These are phyloP conservation scores for Coptodon bakossiorum DNA, from an alignment of 2,113 vertebrate genomes.

Conservation along the genomic window DNA sequence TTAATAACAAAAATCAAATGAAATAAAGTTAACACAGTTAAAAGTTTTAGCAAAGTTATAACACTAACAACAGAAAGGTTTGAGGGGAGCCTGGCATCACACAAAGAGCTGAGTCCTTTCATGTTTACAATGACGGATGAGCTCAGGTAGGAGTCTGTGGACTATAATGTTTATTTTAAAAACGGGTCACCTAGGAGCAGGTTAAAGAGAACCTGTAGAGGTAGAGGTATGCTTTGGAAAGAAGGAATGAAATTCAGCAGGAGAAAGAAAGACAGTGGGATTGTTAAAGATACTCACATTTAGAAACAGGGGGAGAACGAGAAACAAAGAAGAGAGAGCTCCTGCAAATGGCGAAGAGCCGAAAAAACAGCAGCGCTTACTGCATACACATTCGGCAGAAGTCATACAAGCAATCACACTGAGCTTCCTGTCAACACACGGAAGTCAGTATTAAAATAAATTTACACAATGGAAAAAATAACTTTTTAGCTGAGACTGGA, in stretches of 20 bases:
- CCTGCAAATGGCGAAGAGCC: background rate
- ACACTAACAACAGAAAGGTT: background rate
- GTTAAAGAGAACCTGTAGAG: background rate
- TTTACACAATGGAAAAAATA: background rate
- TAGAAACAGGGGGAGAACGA: background rate
- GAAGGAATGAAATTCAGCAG: background rate
- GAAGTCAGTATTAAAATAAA: background rate
- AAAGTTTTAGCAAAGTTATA: background rate
- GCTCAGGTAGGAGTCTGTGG: background rate
- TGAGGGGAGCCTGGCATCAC: background rate
- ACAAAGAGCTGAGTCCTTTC: background rate
- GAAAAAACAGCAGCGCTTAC: background rate
- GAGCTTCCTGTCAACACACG: background rate
- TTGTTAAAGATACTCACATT: background rate
- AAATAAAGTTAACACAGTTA: background rate
- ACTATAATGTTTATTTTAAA: background rate
- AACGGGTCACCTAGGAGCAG: background rate
- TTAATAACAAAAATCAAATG: background rate
- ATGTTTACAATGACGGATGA: background rate
- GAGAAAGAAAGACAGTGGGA: background rate
- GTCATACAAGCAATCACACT: background rate
- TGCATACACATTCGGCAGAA: background rate
- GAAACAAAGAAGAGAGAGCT: background rate
- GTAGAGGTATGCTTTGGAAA: background rate
- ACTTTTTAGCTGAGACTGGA: background rate